Evolutionary conservation across 2,113 vertebrate genomes (phyloP).

Genomic region (Boulengeromyrus knoepffleri): DNA sequence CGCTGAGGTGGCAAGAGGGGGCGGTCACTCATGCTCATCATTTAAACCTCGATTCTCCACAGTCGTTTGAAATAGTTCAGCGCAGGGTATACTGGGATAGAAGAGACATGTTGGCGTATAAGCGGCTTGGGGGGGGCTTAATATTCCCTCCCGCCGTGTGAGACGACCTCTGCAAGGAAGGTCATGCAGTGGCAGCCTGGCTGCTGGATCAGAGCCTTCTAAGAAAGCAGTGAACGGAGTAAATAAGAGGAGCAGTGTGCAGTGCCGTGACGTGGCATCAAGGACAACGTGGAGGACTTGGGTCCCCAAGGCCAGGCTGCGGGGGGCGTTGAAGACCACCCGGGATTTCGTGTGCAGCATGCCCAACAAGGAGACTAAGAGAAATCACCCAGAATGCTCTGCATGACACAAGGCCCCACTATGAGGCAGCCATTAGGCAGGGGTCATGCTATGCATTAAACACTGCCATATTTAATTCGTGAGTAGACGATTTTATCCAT

Average conservation of each 20-base stretch:
- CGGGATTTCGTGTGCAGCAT: neutral
- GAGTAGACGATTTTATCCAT: neutral
- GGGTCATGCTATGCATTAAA: neutral
- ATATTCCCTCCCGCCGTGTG: constrained; percentile 1
- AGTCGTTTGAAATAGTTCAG: neutral
- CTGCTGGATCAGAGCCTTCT: neutral
- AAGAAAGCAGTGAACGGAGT: neutral
- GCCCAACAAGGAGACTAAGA: neutral
- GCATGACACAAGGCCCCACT: neutral
- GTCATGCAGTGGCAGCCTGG: neutral
- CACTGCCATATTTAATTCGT: neutral
- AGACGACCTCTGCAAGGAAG: constrained; percentile 1
- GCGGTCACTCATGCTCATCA: neutral
- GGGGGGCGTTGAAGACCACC: neutral
- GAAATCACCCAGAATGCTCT: neutral
- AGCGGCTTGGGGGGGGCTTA: neutral
- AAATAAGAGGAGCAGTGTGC: neutral
- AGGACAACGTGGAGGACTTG: neutral
- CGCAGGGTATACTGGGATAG: neutral
- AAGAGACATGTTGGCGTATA: neutral
- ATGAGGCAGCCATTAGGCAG: neutral
- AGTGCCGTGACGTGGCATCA: neutral
- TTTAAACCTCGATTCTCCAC: neutral
- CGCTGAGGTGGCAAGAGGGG: neutral
- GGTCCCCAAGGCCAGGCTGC: neutral